Evolutionary conservation across 2,888 invertebrate genomes (phyloP), one percentile per base, ranked within the genome.

Genomic region (Sphaerophoria rueppellii): DNA sequence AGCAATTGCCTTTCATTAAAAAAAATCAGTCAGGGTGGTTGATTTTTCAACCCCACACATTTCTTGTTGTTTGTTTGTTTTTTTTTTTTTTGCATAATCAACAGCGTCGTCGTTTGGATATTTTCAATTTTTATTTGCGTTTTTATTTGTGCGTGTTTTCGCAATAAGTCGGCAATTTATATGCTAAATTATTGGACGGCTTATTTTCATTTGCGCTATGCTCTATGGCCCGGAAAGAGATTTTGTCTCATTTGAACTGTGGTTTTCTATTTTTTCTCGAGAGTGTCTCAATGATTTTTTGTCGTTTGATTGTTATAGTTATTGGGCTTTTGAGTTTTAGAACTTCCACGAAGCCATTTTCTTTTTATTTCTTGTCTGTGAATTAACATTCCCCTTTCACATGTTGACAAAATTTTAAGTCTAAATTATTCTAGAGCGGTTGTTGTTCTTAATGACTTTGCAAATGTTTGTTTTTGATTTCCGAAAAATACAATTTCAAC

Each of bases 1-100:
- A 87, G 81, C 63, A 85, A 87, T 81, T 80, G 81, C 58, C 76
- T 54, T 77, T 75, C 75, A 86, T 80, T 82, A 79, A 79, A 82
- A 79, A 16, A 32, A 43, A 37, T 24, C 14, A 16, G 24, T 37
- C 54, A n/a, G 52, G 40, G 67, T 54, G 67, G 67, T 58, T 46
- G 57, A 35, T 48, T 35, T 24, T 24, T 54, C 57, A 48, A 57
- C 57, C 70, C 55, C 48, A 34, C n/a, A 12, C 32, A 0, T 14
- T 52, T 24, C 11, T 58, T 35, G 35, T 43, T 57, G 34, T 55
- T 34, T 14, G 14, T 6, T 1, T 50, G 12, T 55, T 55, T 57
- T n/a, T 40, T n/a, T n/a, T 69, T 43, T 37, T 55, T 70, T 63
- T 74, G 35, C 37, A 74, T 74, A 74, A 80, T 80, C 80, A 74